Evolutionary conservation across 2,113 vertebrate genomes (phyloP), one percentile per base, ranked within the genome.

Genomic region (Pomatostomus ruficeps): DNA sequence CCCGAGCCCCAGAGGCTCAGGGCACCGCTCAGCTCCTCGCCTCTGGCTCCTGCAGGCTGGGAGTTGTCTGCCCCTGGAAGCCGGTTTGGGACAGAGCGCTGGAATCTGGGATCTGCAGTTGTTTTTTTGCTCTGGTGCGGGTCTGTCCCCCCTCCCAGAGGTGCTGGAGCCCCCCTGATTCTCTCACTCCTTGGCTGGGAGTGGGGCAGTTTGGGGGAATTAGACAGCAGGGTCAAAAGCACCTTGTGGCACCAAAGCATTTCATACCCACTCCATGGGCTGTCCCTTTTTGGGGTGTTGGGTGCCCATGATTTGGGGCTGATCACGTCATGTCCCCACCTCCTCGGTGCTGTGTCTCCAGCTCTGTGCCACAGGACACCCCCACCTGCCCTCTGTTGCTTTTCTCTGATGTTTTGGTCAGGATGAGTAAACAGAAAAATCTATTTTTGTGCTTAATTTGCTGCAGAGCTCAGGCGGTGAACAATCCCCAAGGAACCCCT

Each of bases 391-490:
- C 33, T 48, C 38, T 49, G 22, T 3, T 14, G 3, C 11, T 62
- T 67, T 40, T 17, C 26, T 33, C 29, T 1, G 0, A 59, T 2
- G 1, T 22, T 82, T 55, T n/a, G 3, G 6, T 40, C 66, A 22
- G 65, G 22, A 45, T 7, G 77, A 81, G 87, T 11, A 10, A n/a
- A 25, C 10, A 61, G 55, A 46, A 94, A 84, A 51, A 55, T 38
- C 70, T 48, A 1, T 5, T 54, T 85, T 51, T 5, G 4, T 49
- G 57, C 85, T 71, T 31, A 20, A n/a, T 85, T 85, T 83, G 16
- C 42, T 0, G 0, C 2, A 3, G 62, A 62, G 61, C 62, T 76
- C 0, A 0, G 26, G 58, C 1, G 0, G 18, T 11, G 71, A 71
- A 42, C 16, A 24, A 46, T 11, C 66, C 38, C 20, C 0, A 0